These are phyloP conservation scores for Centropyge bicolor DNA, from an alignment of 2,797 vertebrate genomes.

Conservation along the genomic window DNA sequence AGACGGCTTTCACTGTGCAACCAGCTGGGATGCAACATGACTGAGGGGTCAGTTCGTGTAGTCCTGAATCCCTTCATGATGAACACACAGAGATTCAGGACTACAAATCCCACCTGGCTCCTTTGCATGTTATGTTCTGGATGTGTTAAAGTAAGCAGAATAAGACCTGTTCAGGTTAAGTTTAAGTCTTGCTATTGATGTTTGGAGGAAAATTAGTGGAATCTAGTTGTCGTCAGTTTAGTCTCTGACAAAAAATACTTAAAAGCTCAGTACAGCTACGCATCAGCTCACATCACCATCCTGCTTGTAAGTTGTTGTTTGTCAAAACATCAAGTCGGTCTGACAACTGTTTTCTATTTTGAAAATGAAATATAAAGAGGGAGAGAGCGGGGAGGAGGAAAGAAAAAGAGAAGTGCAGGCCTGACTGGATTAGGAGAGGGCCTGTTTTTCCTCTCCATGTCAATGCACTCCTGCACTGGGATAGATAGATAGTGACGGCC, in stretches of 20 bases:
- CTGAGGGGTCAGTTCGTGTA: neutral
- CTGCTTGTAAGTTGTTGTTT: conserved; percentile 24
- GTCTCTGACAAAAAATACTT: neutral
- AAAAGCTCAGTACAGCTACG: neutral
- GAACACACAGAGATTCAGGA: conserved; percentile 8
- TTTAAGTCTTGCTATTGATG: neutral
- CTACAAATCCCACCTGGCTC: conserved; percentile 1
- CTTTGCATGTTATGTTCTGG: neutral
- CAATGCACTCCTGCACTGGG: conserved; percentile 69
- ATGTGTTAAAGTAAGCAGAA: neutral
- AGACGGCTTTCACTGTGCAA: conserved; percentile 59
- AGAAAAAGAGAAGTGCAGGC: conserved; percentile 59
- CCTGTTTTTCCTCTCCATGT: conserved; percentile 80
- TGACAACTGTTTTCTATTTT: conserved; percentile 61
- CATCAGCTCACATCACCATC: conserved; percentile 23
- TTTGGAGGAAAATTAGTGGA: conserved; percentile 3
- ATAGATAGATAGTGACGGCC: conserved; percentile 86
- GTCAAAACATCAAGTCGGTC: conserved; percentile 30
- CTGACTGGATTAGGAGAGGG: conserved; percentile 74
- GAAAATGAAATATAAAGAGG: conserved; percentile 61
- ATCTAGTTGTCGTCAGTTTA: neutral
- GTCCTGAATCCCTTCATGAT: neutral
- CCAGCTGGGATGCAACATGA: conserved; percentile 35
- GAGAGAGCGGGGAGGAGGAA: conserved; percentile 29
- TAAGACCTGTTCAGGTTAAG: no score